These are phyloP conservation scores for Tanypteryx hageni DNA, from an alignment of 2,888 invertebrate genomes.

Conservation along the genomic window DNA sequence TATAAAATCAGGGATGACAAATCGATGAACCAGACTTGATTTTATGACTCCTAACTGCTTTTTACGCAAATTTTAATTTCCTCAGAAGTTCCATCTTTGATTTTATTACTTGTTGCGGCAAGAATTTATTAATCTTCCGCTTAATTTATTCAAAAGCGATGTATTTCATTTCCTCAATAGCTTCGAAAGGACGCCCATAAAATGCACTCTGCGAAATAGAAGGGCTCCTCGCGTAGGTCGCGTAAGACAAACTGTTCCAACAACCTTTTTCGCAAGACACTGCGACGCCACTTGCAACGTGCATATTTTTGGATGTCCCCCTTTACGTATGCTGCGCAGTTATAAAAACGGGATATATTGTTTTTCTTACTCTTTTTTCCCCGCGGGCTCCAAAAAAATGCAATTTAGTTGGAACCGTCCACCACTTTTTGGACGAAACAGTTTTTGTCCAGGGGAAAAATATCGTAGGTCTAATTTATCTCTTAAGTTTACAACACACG, in stretches of 20 bases:
- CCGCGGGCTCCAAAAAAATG: not conserved
- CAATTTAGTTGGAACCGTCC: not conserved
- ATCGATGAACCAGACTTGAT: no score
- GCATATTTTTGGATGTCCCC: not conserved
- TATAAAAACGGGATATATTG: not conserved
- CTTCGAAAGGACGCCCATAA: not conserved
- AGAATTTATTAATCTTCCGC: not conserved
- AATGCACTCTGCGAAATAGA: not conserved
- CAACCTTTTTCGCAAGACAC: not conserved
- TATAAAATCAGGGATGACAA: no score
- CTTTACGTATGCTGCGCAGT: not conserved
- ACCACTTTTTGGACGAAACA: not conserved
- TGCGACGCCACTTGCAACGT: not conserved
- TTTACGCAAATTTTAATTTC: no score
- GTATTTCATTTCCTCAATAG: not conserved
- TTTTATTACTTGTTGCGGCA: no score
- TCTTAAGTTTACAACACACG: not conserved
- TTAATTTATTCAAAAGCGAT: not conserved
- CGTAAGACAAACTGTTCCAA: not conserved
- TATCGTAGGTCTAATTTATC: not conserved
- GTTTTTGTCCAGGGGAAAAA: not conserved
- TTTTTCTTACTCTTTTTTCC: not conserved
- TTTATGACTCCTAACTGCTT: no score
- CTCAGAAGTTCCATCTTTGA: no score
- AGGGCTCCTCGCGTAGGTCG: not conserved